Evolutionary conservation across 2,113 vertebrate species (phyloP), one percentile per base, ranked within the genome.

Genomic region (Mobula hypostoma): DNA sequence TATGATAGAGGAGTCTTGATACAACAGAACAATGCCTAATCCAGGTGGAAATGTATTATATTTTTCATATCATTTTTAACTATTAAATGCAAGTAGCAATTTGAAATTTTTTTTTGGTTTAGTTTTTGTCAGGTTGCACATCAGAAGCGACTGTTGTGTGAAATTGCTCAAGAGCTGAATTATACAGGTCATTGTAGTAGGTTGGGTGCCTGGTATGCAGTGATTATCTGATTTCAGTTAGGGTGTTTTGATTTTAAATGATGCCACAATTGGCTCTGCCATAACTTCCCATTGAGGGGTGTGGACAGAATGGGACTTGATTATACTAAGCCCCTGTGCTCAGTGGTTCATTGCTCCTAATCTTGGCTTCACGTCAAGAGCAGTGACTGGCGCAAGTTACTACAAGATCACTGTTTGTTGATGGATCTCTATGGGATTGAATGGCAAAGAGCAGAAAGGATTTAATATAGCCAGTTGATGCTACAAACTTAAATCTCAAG

Each of bases 11-110:
- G 32, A 32, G 58, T 90, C 85, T 32, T 61, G 29, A 32, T 32
- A 63, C 61, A 90, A 66, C 32, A 36, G 85, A 88, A 66, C 29
- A 66, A 90, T 66, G 32, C 24, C 27, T 12, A 88, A 66, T 29
- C 29, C 32, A n/a, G 85, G 61, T 90, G 85, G 85, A 90, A 68
- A 90, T 90, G 58, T 58, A 32, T 88, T n/a, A 29, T 66, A 58
- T 90, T 90, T 66, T 66, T 63, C 15, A 14, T 36, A 74, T 74
- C 72, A 36, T 79, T 79, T 79, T 36, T 36, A 79, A 32, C 5
- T n/a, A 79, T 79, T 77, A 27, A 77, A 12, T 77, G 29, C 0
- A n/a, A 8, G 77, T 79, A 12, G 32, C 72, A 74, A 78, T 7
- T 78, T 77, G 27, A 24, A 29, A 29, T 77, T 24, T 27, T 32